A percentile compares a stretch with the other conserved stretches of the same genome.
These are phyloP conservation scores for Oxystoma pomonae DNA, from an alignment of 2,888 invertebrate species.

Conservation along the genomic window DNA sequence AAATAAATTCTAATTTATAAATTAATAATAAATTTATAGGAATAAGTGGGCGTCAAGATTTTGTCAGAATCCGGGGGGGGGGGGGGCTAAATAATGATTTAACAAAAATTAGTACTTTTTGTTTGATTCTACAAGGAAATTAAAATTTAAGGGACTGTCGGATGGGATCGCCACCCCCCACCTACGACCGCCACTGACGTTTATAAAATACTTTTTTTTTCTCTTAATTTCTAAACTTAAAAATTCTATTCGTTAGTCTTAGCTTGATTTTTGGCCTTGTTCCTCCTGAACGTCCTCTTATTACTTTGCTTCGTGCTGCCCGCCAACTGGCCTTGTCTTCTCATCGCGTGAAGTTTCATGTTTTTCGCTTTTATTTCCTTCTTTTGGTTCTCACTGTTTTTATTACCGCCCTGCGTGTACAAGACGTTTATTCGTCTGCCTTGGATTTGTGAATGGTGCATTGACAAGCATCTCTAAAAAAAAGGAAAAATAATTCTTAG, in stretches of 20 bases:
- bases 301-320: constrained; percentile 41
- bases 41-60: no score
- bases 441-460: constrained; percentile 45
- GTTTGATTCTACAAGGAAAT: no score
- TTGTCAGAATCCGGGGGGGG: no score
- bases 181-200: no score
- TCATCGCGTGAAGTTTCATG: constrained; percentile 46
- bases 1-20: no score
- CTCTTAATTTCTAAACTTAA: background rate
- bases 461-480: constrained; percentile 48
- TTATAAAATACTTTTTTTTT: no score
- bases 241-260: background rate
- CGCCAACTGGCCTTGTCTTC: constrained; percentile 44
- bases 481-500: no score
- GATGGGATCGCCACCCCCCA: no score
- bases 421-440: constrained; percentile 47
- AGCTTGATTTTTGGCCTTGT: constrained; percentile 12
- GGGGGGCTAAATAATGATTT: no score
- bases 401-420: constrained; percentile 44
- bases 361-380: constrained; percentile 45
- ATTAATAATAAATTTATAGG: no score
- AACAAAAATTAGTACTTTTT: no score
- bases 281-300: constrained; percentile 39
- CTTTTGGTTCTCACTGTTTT: constrained; percentile 38
- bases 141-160: no score